Evolutionary conservation across 2,797 vertebrate genomes (phyloP).

Genomic region (Vultur gryphus): DNA sequence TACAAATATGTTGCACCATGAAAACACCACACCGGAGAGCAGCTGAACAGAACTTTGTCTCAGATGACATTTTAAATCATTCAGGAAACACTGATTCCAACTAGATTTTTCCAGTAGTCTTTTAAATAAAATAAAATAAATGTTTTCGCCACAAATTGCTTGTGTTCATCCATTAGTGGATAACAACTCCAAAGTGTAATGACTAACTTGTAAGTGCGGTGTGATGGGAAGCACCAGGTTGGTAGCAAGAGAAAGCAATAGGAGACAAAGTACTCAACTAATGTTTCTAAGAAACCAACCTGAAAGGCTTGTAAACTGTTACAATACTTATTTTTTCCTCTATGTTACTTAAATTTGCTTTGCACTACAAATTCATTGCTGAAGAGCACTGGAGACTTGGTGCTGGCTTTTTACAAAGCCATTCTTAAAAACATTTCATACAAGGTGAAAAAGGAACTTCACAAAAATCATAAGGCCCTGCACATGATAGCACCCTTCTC

Average conservation of each 20-base stretch:
- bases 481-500: not conserved
- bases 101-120: not conserved
- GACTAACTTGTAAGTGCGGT: not conserved
- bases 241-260: not conserved
- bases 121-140: not conserved
- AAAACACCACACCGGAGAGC: not conserved
- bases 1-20: not conserved
- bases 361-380: not conserved
- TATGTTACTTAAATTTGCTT: not conserved
- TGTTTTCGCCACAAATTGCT: not conserved
- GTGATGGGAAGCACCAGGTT: not conserved
- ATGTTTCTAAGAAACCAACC: not conserved
- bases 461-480: not conserved
- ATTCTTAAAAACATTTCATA: not conserved
- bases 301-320: not conserved
- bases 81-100: not conserved
- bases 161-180: not conserved
- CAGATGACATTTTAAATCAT: not conserved
- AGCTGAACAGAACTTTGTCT: slow-evolving; percentile 1
- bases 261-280: not conserved
- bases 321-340: not conserved
- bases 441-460: not conserved
- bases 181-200: not conserved
- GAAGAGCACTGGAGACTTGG: not conserved
- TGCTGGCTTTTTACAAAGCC: not conserved